Conservation (phyloP, 2,888 invertebrate genomes). For the Horisme vitalbata region DNA sequence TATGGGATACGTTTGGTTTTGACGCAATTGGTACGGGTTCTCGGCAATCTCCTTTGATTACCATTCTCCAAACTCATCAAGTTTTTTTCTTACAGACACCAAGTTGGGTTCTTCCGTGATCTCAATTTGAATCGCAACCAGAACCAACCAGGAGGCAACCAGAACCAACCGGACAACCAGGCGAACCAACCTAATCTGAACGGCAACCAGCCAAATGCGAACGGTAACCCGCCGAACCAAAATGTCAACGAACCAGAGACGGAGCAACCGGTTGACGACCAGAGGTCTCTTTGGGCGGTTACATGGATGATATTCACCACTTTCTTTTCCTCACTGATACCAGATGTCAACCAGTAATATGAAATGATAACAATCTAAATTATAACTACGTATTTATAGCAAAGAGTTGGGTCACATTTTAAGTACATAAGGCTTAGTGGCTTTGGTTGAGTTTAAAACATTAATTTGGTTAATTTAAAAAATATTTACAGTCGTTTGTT, state of each 20-base stretch:
- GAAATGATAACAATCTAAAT: neutral
- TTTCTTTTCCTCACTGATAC: slow-evolving; percentile 96
- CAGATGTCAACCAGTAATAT: slow-evolving; percentile 86
- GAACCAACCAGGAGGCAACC: slow-evolving; percentile 26
- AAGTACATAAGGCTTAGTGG: too few species aligned
- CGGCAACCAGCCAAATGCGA: neutral
- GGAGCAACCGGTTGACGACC: slow-evolving; percentile 32
- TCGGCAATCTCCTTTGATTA: too few species aligned
- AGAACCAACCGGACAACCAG: slow-evolving; percentile 20
- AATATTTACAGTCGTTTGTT: neutral
- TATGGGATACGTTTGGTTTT: too few species aligned
- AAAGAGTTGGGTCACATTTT: neutral
- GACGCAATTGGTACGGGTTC: too few species aligned
- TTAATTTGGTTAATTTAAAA: too few species aligned
- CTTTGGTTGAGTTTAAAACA: too few species aligned
- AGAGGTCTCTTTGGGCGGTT: slow-evolving; percentile 84
- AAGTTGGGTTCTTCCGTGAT: slow-evolving; percentile 89
- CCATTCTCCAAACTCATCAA: too few species aligned
- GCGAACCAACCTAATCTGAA: slow-evolving; percentile 12
- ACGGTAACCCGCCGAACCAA: slow-evolving; percentile 1
- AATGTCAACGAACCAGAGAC: slow-evolving; percentile 47
- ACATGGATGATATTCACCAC: slow-evolving; percentile 96
- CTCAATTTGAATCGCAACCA: slow-evolving; percentile 60
- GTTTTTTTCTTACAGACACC: slow-evolving; percentile 78
- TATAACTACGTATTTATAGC: neutral